Conservation (phyloP, 2,888 invertebrate genomes). For the Corbicula japonica region DNA sequence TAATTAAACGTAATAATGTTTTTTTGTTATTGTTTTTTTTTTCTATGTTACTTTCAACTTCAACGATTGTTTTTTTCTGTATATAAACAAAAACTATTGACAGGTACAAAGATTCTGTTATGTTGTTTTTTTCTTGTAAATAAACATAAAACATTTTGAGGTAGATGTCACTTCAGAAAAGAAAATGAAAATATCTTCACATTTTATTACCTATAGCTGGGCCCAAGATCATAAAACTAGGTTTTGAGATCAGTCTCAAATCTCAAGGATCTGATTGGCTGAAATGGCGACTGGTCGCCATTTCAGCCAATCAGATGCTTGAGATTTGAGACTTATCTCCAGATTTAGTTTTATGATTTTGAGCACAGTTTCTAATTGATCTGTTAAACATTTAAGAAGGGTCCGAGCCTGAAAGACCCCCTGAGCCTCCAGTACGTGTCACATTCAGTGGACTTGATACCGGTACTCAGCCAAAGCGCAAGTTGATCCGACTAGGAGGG, state of each 20-base stretch:
- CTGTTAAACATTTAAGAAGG: slow-evolving; percentile 6
- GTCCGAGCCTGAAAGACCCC: slow-evolving; percentile 2
- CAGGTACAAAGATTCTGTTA: no score
- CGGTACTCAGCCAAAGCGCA: slow-evolving; percentile 29
- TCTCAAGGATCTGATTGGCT: background rate
- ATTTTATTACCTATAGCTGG: no score
- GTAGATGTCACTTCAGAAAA: no score
- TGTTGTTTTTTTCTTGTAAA: no score
- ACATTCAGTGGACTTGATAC: slow-evolving; percentile 48
- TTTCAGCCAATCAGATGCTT: background rate
- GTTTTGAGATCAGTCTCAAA: background rate
- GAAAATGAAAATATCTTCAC: no score
- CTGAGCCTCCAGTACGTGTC: slow-evolving; percentile 45
- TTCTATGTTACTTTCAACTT: no score
- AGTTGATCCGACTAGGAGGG: slow-evolving; percentile 31
- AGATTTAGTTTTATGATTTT: background rate
- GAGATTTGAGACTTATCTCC: background rate
- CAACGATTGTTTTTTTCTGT: no score
- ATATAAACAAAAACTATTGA: no score
- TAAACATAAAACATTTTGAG: no score
- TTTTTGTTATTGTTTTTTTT: no score
- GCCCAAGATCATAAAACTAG: background rate
- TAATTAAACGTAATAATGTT: no score
- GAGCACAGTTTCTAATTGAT: background rate
- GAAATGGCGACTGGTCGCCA: background rate